Evolutionary conservation across 2,797 vertebrate genomes (phyloP), one percentile per base, ranked within the genome.

Genomic region (Toxotes lorentzi): DNA sequence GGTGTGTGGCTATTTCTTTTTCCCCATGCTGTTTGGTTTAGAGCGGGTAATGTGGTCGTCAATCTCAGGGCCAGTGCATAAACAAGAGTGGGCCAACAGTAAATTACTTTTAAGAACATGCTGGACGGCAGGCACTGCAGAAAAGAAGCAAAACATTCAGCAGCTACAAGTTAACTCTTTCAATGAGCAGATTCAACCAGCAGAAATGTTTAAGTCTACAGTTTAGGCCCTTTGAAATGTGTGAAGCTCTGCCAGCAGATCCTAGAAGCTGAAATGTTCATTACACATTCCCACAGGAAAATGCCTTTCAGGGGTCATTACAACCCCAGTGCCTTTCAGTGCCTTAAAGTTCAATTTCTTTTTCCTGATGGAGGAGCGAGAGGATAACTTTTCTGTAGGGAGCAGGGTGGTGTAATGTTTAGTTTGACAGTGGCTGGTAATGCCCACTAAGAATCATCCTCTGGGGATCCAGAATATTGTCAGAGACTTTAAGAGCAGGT

Each of bases 41-140:
- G 67, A 73, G 73, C 58, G 45, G 73, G 73, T 82, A 78, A 81
- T 83, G 69, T 58, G 72, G 57, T 81, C 43, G 57, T 84, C 70
- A 76, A 78, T 83, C 74, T 85, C 73, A 43, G 35, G 69, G 70
- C 76, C 61, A 32, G 21, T 10, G 40, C n/a, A 65, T 40, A 79
- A 79, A 70, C 58, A 83, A 78, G 59, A 64, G 68, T 57, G 47
- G 61, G 56, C 68, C 12, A n/a, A 58, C 43, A 53, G 70, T 84
- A 57, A 79, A 79, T 81, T 59, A 81, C 62, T 71, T 70, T 73
- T 50, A 65, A 73, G 77, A 79, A 72, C 58, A 74, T 72, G n/a
- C 43, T 35, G 65, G 34, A 69, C 65, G 73, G 68, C 57, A 27
- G 38, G 12, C 38, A 63, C 32, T 50, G 60, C 21, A 24, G 56